Percentiles rank a stretch among this genome's conserved stretches.
Conservation (phyloP, 2,113 vertebrate genomes). For the Drymodes brunneopygia region DNA sequence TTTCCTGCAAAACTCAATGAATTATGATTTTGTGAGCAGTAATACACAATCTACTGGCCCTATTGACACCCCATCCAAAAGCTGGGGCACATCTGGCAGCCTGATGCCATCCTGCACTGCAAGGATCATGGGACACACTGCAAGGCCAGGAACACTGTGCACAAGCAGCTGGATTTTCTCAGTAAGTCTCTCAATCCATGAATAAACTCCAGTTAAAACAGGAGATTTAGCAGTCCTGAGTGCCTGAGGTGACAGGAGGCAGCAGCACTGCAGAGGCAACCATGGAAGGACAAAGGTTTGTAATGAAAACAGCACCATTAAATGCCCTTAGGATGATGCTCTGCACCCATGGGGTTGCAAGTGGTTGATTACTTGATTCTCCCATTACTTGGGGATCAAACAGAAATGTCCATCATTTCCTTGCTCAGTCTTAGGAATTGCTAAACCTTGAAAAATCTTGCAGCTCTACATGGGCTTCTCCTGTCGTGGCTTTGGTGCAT, state of each 20-base stretch:
- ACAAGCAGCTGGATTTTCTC: background rate
- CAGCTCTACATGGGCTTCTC: background rate
- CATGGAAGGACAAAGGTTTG: background rate
- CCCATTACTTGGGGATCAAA: background rate
- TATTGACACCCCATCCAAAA: background rate
- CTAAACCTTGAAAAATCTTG: background rate
- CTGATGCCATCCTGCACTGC: background rate
- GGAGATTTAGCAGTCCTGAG: background rate
- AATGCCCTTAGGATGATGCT: background rate
- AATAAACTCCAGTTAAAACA: background rate
- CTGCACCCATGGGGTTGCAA: background rate
- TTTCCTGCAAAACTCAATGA: background rate
- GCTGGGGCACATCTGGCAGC: background rate
- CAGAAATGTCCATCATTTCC: background rate
- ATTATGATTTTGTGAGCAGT: background rate
- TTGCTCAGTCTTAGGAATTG: background rate
- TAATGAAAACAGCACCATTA: background rate
- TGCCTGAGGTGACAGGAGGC: background rate
- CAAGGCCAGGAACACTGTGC: background rate
- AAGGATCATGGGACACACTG: background rate
- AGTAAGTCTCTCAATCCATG: background rate
- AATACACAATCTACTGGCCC: background rate
- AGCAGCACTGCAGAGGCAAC: background rate
- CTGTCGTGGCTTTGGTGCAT: accelerated
- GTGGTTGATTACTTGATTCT: background rate